Base-by-base conservation (phyloP, 2,888 invertebrate genomes). In the Nomada lathburiana region DNA sequence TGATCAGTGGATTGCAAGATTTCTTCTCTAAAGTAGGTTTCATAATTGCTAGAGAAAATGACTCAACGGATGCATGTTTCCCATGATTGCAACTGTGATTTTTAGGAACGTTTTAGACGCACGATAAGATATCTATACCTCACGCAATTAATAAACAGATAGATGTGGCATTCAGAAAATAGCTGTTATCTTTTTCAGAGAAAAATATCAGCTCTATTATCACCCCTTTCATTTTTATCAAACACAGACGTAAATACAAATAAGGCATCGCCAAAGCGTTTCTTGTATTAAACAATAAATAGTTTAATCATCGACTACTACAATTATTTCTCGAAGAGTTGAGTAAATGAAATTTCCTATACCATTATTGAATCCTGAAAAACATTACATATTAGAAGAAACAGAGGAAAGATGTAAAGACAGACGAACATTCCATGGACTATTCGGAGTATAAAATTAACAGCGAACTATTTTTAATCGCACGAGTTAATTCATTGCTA, bases 361-460 rank as follows among this genome's bases (percentile, higher is more conserved):
- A 36, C 63, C 73, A 77, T 77, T 76, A 72, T 57, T 69, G 76
- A 77, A 78, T 77, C 26, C 18, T 7, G 18, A 44, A 59, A 73
- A 73, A 36, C 5, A 36, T 7, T 36, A 69, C 63, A 7, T 36
- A n/a, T n/a, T 9, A 13, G n/a, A 23, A 44, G 23, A 18, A 57
- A 36, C 9, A 59, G 65, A 42, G 9, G 20, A 44, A 36, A 13
- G 36, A 47, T 26, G 52, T 59, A 63, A 71, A 64, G n/a, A 16
- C 65, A 70, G 26, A 16, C 18, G 20, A 13, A 13, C 29, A 65
- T 67, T 60, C 72, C 57, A 50, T 20, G 18, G 23, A 62, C 5
- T 13, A 59, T 67, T 50, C 23, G 18, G 47, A 16, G 18, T 2
- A 23, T 52, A 62, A 52, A 71, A 13, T 36, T 47, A 71, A 62